A percentile compares a stretch with the other conserved stretches of the same genome.
Conservation (phyloP, 92 coral and sea anemone genomes). For the Diadumene lineata region DNA sequence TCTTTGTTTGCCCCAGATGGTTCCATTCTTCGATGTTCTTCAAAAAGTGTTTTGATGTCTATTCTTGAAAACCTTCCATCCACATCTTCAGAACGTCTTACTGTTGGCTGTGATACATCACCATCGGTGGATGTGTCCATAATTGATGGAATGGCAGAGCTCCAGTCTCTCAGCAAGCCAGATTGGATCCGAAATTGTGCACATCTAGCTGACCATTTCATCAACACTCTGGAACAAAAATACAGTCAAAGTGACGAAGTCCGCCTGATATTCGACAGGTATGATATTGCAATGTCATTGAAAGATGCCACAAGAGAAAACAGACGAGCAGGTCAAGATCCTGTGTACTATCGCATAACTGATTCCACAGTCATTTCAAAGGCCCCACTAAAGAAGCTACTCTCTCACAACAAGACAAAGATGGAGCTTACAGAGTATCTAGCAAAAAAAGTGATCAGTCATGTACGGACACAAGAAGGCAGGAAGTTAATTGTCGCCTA, state of each 20-base stretch:
- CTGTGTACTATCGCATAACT: neutral
- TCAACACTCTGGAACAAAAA: too few relatives aligned
- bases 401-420: neutral
- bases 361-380: neutral
- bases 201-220: neutral
- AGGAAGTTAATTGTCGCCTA: neutral
- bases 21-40: conserved; percentile 43
- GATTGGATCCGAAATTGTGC: neutral
- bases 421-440: neutral
- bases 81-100: neutral
- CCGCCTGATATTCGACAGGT: neutral
- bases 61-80: conserved; percentile 41
- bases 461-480: neutral
- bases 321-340: conserved; percentile 43
- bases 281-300: conserved; percentile 38
- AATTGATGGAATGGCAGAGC: neutral
- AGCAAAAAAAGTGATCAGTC: neutral
- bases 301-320: conserved; percentile 42
- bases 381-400: neutral
- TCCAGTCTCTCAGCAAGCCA: neutral
- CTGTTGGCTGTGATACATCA: neutral
- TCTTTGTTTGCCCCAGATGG: conserved; percentile 64
- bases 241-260: neutral
- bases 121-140: neutral
- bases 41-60: conserved; percentile 52